Evolutionary conservation across 2,888 invertebrate genomes (phyloP).

Genomic region (Ecdyonurus torrentis): DNA sequence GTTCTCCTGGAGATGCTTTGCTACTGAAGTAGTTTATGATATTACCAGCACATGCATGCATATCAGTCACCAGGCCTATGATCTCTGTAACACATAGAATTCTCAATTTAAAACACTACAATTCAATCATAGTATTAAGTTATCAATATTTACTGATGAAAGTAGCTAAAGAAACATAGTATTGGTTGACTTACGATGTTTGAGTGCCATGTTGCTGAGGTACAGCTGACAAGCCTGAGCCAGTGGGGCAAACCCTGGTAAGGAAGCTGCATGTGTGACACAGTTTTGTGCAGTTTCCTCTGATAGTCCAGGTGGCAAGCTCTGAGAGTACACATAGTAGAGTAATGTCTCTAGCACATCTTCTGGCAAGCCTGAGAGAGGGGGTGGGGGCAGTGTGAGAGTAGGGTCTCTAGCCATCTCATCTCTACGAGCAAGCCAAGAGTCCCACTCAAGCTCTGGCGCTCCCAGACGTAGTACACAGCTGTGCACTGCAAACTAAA

Average conservation of each 20-base stretch:
- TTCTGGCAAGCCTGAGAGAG: conserved; percentile 37
- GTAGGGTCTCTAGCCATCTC: neutral
- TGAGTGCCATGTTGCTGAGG: conserved; percentile 41
- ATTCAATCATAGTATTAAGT: neutral
- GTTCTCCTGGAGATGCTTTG: conserved; percentile 23
- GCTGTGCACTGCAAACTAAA: conserved; percentile 26
- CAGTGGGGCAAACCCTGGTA: conserved; percentile 37
- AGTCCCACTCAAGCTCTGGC: conserved; percentile 35
- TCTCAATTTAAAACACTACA: conserved; percentile 12
- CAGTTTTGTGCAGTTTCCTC: conserved; percentile 39
- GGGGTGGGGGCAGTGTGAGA: conserved; percentile 27
- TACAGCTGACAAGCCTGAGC: conserved; percentile 39
- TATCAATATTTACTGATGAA: too few relatives aligned
- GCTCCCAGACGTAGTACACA: conserved; percentile 37
- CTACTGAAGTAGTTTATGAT: conserved; percentile 38
- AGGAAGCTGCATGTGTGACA: conserved; percentile 32
- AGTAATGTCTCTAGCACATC: conserved; percentile 42
- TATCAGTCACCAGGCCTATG: conserved; percentile 40
- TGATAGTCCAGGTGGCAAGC: conserved; percentile 38
- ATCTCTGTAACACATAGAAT: conserved; percentile 39
- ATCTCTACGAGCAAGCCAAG: conserved; percentile 9
- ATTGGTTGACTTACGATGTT: conserved; percentile 44
- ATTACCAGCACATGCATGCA: conserved; percentile 41
- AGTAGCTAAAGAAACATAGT: too few relatives aligned
- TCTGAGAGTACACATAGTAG: conserved; percentile 46